phyloP scores from a whole-genome alignment of 1,140 invertebrate species.

The Riptortus pedestris region DNA sequence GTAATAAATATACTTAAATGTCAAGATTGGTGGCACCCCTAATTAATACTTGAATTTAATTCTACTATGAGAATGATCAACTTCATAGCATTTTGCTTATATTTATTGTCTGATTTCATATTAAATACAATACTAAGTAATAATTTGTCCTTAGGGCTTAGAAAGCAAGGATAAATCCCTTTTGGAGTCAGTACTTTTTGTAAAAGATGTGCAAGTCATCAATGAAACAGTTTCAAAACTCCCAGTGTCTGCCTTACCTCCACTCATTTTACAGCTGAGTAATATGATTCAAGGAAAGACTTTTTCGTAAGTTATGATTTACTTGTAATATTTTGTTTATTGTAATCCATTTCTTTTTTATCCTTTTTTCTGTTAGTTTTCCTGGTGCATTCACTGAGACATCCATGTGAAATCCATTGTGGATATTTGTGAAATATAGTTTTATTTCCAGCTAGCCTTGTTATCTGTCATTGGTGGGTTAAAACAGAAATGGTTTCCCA shows the following conservation, averaged over 20 bases:
- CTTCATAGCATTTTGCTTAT: no score
- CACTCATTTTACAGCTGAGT: slow-evolving; percentile 19
- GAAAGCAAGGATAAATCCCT: slow-evolving; percentile 26
- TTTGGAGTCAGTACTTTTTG: slow-evolving; percentile 19
- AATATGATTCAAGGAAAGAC: slow-evolving; percentile 19
- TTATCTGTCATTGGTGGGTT: no score
- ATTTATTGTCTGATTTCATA: no score
- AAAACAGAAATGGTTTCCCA: no score
- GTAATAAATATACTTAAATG: no score
- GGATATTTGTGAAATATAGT: no score
- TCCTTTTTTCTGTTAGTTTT: no score
- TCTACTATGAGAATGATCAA: no score
- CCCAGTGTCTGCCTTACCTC: slow-evolving; percentile 10
- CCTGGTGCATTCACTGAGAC: background rate
- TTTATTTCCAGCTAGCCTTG: no score
- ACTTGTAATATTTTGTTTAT: background rate
- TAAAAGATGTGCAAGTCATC: slow-evolving; percentile 16
- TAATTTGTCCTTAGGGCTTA: slow-evolving; percentile 24
- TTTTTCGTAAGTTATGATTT: slow-evolving; percentile 15
- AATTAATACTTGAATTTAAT: no score
- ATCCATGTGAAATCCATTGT: background rate
- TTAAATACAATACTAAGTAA: no score
- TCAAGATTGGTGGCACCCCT: no score
- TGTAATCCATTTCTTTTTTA: background rate
- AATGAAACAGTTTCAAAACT: slow-evolving; percentile 20